These are phyloP conservation scores for Lagorchestes hirsutus DNA, from an alignment of 2,797 vertebrate species.

Conservation along the genomic window DNA sequence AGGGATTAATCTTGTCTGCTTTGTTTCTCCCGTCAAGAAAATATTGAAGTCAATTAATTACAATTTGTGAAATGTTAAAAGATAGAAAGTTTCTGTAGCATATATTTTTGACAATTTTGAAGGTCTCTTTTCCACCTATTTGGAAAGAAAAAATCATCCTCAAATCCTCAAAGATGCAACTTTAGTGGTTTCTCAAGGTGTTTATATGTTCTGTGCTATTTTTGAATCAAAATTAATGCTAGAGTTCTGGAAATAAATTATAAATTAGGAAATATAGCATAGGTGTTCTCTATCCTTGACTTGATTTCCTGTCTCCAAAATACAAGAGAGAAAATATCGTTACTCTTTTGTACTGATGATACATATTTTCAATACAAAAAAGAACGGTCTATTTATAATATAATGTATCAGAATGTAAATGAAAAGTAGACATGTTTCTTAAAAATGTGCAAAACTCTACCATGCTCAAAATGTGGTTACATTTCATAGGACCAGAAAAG, in stretches of 20 bases:
- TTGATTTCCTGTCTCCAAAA: not conserved
- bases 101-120: slow-evolving; percentile 68
- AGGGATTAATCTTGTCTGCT: slow-evolving; percentile 81
- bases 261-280: slow-evolving; percentile 1
- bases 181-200: slow-evolving; percentile 43
- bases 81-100: slow-evolving; percentile 73
- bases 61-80: slow-evolving; percentile 82
- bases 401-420: not conserved
- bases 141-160: not conserved
- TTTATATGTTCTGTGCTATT: slow-evolving; percentile 48
- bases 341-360: not conserved
- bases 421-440: not conserved
- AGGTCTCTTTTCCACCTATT: slow-evolving; percentile 60
- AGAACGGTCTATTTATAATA: not conserved
- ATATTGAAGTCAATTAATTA: slow-evolving; percentile 84
- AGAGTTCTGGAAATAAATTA: slow-evolving; percentile 40
- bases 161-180: not conserved
- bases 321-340: slow-evolving; percentile 7
- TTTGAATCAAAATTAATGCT: slow-evolving; percentile 26
- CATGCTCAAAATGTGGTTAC: not conserved
- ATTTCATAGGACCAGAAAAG: not conserved
- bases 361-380: not conserved
- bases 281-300: slow-evolving; percentile 1
- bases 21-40: slow-evolving; percentile 81
- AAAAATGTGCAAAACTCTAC: not conserved